Evolutionary conservation across 2,888 invertebrate species (phyloP).

Genomic region (Bedellia somnulentella): DNA sequence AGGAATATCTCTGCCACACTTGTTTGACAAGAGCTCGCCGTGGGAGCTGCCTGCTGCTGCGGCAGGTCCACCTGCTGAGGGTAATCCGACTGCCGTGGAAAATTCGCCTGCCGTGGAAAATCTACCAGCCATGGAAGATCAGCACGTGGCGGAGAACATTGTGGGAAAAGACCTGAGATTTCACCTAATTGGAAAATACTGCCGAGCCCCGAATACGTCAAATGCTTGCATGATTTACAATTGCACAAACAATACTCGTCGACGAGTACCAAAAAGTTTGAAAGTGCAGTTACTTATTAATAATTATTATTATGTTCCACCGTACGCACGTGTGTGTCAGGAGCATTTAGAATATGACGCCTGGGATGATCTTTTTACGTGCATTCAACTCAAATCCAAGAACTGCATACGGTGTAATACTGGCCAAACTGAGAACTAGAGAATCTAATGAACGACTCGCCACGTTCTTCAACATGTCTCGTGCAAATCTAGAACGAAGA

Average conservation of each 20-base stretch:
- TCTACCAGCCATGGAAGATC: conserved; percentile 5
- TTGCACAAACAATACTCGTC: conserved; percentile 4
- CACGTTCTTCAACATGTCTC: too few relatives aligned
- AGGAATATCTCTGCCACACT: conserved; percentile 5
- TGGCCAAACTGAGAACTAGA: too few relatives aligned
- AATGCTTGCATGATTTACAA: conserved; percentile 5
- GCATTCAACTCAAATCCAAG: conserved; percentile 6
- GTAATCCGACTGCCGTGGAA: conserved; percentile 1
- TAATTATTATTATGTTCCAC: conserved; percentile 6
- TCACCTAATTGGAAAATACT: too few relatives aligned
- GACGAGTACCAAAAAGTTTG: conserved; percentile 5
- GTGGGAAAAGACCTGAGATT: conserved; percentile 4
- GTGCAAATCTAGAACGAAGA: conserved; percentile 3
- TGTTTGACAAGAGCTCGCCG: conserved; percentile 7
- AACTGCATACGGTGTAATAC: conserved; percentile 4
- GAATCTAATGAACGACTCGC: too few relatives aligned
- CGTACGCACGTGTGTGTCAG: conserved; percentile 6
- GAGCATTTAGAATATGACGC: conserved; percentile 7
- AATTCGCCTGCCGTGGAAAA: conserved; percentile 5
- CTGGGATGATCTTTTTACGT: conserved; percentile 8
- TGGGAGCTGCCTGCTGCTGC: conserved; percentile 5
- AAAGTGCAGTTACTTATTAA: conserved; percentile 6
- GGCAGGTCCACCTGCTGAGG: conserved; percentile 3
- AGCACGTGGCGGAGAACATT: conserved; percentile 1
- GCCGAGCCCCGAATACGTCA: conserved; percentile 6